These are phyloP conservation scores for Formica selysi DNA, from an alignment of 1,140 invertebrate genomes.

Conservation along the genomic window DNA sequence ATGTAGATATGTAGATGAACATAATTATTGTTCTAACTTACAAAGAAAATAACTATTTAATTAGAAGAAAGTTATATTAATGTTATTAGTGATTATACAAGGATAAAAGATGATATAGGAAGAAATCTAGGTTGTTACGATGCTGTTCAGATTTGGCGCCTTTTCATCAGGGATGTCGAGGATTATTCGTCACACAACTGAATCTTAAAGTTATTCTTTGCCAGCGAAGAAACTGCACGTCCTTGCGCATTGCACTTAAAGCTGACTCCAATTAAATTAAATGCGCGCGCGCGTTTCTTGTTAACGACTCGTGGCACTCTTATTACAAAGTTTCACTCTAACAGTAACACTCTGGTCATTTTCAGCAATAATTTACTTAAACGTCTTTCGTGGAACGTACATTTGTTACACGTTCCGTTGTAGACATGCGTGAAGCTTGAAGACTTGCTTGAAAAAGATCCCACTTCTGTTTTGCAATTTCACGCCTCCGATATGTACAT, in stretches of 20 bases:
- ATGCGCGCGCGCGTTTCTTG: conserved; percentile 59
- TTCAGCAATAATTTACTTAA: conserved; percentile 43
- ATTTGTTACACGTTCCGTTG: conserved; percentile 21
- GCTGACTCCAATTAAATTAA: conserved; percentile 72
- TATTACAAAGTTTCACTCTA: conserved; percentile 55
- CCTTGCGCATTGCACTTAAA: conserved; percentile 28
- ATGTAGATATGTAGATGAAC: not conserved
- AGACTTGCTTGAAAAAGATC: conserved; percentile 5
- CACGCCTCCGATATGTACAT: not conserved
- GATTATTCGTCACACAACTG: conserved; percentile 54
- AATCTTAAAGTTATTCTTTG: conserved; percentile 63
- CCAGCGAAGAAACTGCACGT: conserved; percentile 42
- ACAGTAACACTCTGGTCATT: conserved; percentile 24
- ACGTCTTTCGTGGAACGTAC: not conserved
- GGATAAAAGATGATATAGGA: not conserved
- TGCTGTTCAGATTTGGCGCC: not conserved
- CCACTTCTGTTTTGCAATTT: not conserved
- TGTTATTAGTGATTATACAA: not conserved
- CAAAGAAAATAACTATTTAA: not conserved
- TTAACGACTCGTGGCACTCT: conserved; percentile 58
- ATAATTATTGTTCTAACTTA: not conserved
- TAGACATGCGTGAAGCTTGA: conserved; percentile 21
- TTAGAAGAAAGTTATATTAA: not conserved
- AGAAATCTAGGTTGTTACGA: not conserved
- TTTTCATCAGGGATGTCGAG: conserved; percentile 10